Conservation (phyloP, 2,888 invertebrate genomes). For the Thyatira batis region DNA sequence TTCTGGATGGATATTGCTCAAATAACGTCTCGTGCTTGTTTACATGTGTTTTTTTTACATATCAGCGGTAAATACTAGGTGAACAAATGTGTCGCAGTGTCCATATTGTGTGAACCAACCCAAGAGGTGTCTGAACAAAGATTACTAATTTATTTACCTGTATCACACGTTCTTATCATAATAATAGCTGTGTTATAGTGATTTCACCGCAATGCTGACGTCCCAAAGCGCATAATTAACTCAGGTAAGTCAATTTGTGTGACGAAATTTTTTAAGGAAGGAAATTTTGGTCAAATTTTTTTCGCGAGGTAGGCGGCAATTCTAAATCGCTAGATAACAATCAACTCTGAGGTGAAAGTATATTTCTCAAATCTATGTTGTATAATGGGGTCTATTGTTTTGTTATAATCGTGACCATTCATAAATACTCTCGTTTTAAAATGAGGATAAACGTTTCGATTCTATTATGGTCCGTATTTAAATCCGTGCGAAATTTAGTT, state of each 20-base stretch:
- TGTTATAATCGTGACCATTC: slow-evolving; percentile 13
- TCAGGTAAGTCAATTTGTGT: slow-evolving; percentile 50
- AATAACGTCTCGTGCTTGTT: slow-evolving; percentile 39
- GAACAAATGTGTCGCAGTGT: slow-evolving; percentile 47
- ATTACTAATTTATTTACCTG: slow-evolving; percentile 53
- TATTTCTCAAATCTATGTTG: slow-evolving; percentile 26
- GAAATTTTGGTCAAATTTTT: neutral
- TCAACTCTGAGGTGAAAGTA: slow-evolving; percentile 47
- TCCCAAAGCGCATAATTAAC: slow-evolving; percentile 43
- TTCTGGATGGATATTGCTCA: slow-evolving; percentile 38
- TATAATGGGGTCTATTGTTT: slow-evolving; percentile 38
- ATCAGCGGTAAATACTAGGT: slow-evolving; percentile 37
- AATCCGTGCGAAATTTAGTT: neutral
- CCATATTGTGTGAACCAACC: slow-evolving; percentile 49
- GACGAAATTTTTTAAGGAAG: neutral
- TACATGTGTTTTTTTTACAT: slow-evolving; percentile 38
- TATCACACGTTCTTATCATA: slow-evolving; percentile 54
- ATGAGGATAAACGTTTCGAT: neutral
- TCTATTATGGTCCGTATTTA: neutral
- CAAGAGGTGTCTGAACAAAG: slow-evolving; percentile 43
- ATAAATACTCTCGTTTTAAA: neutral
- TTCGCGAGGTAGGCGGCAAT: slow-evolving; percentile 13
- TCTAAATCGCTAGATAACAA: slow-evolving; percentile 35
- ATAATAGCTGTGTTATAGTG: slow-evolving; percentile 46
- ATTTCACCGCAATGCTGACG: slow-evolving; percentile 54